Base-by-base conservation (phyloP, 2,113 vertebrate species). In the Hippolais icterina region DNA sequence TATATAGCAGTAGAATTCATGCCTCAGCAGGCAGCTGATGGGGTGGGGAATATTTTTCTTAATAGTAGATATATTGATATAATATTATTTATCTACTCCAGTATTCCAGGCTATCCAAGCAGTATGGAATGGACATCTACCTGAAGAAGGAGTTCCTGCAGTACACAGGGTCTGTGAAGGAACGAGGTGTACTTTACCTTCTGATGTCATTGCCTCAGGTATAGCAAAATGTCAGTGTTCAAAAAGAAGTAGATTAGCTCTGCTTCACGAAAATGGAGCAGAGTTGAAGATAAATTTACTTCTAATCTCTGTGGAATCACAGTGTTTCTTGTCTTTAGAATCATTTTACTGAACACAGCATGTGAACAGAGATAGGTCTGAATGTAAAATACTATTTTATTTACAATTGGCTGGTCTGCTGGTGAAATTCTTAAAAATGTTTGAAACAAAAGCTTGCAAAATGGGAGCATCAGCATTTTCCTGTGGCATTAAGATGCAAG, bases 101-200 rank as follows among this genome's bases (percentile, higher is more conserved):
- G 99, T 99, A 98, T 96, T 99, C 99, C 92, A 98, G 99, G 91
- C 96, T 99, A 66, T 99, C 99, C 76, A 99, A 99, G 94, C 98
- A 98, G 87, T 99, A 98, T 10, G 99, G 99, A n/a, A 97, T 98
- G 97, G 99, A 99, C 65, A 98, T 99, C 93, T 99, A 98, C 95
- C 95, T 99, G 95, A 99, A 99, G 97, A 99, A 99, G 96, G 99
- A 99, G 85, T 98, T 98, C 53, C 98, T 99, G 37, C 98, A 99
- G 85, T 99, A 99, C 96, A 99, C 99, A 0, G 98, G 99, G 82
- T 98, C 98, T 31, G 98, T 98, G 87, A 99, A 99, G 96, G 99
- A 99, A 94, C 96, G 99, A 93, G 98, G 99, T 60, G 99, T 98
- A 7, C 93, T 98, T 68, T 98, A 98, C 87, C 97, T 99, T 68